Evolutionary conservation across 1,140 invertebrate species (phyloP).

Genomic region (Caerostris extrusa): DNA sequence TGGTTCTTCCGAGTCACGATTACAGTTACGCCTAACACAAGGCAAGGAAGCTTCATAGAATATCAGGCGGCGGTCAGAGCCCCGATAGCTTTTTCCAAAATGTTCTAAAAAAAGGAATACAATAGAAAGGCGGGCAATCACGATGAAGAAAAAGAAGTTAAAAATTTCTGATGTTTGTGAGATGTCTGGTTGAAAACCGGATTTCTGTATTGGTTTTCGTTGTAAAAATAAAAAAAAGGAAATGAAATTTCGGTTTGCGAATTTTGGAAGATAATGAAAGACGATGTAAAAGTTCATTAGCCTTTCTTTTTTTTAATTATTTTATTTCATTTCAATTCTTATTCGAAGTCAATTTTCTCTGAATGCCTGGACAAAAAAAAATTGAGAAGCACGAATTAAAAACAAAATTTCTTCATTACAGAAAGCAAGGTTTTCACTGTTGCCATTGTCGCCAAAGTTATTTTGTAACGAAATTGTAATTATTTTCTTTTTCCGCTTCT

Average conservation of each 20-base stretch:
- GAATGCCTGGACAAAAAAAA: no score
- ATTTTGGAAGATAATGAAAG: background rate
- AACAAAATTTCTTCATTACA: no score
- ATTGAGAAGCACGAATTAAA: no score
- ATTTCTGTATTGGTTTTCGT: background rate
- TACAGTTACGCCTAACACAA: background rate
- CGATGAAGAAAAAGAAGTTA: background rate
- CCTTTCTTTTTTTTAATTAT: background rate
- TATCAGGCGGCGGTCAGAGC: background rate
- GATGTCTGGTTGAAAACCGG: background rate
- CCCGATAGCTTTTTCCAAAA: background rate
- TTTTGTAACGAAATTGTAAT: no score
- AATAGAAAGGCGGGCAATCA: background rate
- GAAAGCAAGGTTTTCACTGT: no score
- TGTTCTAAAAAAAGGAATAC: background rate
- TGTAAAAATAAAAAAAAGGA: background rate
- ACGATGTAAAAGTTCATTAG: background rate
- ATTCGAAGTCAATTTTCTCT: no score
- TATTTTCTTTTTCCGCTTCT: no score
- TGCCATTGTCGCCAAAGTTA: no score
- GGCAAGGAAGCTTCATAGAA: constrained; percentile 1
- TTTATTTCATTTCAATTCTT: background rate
- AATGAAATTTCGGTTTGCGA: background rate
- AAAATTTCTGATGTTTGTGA: constrained; percentile 16
- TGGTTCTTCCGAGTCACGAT: constrained; percentile 44